These are phyloP conservation scores for Acrobasis consociella DNA, from an alignment of 2,888 invertebrate genomes.

Conservation along the genomic window DNA sequence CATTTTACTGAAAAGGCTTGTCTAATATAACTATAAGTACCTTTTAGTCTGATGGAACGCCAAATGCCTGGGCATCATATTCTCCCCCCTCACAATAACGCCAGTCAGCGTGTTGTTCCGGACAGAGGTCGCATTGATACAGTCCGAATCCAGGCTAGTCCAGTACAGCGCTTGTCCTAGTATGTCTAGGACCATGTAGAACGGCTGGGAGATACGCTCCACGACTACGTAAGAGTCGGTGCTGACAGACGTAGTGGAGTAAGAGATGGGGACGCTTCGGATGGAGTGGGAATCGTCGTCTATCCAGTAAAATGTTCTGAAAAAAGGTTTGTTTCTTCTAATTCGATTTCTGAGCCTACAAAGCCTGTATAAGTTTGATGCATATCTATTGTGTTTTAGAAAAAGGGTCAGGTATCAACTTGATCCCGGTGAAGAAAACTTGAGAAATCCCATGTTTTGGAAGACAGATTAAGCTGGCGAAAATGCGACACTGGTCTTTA, in stretches of 20 bases:
- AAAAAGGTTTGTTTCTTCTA: not conserved
- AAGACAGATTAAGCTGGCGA: no score
- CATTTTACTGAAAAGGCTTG: no score
- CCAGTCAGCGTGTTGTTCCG: conserved; percentile 85
- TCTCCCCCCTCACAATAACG: conserved; percentile 88
- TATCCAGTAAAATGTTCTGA: conserved; percentile 82
- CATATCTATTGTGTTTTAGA: no score
- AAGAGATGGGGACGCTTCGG: conserved; percentile 82
- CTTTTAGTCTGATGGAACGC: conserved; percentile 93
- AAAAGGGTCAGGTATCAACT: no score
- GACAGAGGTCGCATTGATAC: conserved; percentile 93
- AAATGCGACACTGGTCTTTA: no score
- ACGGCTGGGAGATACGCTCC: conserved; percentile 85
- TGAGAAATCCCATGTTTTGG: no score
- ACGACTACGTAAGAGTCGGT: conserved; percentile 77
- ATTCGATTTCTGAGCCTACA: no score
- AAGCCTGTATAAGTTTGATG: no score
- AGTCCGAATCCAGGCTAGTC: conserved; percentile 92
- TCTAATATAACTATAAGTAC: conserved; percentile 49
- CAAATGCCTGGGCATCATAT: conserved; percentile 91
- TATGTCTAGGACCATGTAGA: conserved; percentile 93
- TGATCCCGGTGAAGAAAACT: no score
- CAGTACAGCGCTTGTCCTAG: conserved; percentile 93
- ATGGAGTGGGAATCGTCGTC: conserved; percentile 91
- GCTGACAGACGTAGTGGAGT: conserved; percentile 59